Conservation (phyloP, 2,113 vertebrate genomes). For the Thalassoma bifasciatum region DNA sequence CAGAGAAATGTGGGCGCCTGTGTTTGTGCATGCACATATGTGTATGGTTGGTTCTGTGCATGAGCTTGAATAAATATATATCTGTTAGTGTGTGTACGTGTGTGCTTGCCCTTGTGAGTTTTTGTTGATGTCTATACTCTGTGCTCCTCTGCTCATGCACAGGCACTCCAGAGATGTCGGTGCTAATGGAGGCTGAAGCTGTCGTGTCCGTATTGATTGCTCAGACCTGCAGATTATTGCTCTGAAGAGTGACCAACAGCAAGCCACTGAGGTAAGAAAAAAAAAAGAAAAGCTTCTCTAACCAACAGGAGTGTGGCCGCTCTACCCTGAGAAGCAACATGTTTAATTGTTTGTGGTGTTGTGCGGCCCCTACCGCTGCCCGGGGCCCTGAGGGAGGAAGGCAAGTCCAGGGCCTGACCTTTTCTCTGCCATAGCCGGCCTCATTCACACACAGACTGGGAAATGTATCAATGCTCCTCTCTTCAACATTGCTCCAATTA, state of each 20-base stretch:
- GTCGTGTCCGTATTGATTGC: constrained; percentile 83
- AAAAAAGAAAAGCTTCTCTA: constrained; percentile 62
- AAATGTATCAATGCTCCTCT: constrained; percentile 81
- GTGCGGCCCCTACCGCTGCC: constrained; percentile 76
- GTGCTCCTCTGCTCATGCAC: constrained; percentile 77
- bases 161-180: constrained; percentile 75
- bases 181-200: constrained; percentile 79
- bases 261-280: constrained; percentile 78
- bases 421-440: constrained; percentile 75
- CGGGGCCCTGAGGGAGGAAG: constrained; percentile 79
- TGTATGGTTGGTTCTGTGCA: constrained; percentile 51
- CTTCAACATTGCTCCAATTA: constrained; percentile 85
- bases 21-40: constrained; percentile 38
- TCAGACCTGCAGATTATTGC: constrained; percentile 85
- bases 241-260: constrained; percentile 85
- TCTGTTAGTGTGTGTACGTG: constrained; percentile 34
- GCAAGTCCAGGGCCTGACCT: constrained; percentile 83
- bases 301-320: constrained; percentile 70
- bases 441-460: constrained; percentile 81
- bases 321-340: constrained; percentile 78
- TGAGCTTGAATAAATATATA: constrained; percentile 78
- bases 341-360: constrained; percentile 87
- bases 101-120: constrained; percentile 27
- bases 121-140: constrained; percentile 60
- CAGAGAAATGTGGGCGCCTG: constrained; percentile 1